These are phyloP conservation scores for Polyommatus iphigenia DNA, from an alignment of 2,888 invertebrate species.

Conservation along the genomic window DNA sequence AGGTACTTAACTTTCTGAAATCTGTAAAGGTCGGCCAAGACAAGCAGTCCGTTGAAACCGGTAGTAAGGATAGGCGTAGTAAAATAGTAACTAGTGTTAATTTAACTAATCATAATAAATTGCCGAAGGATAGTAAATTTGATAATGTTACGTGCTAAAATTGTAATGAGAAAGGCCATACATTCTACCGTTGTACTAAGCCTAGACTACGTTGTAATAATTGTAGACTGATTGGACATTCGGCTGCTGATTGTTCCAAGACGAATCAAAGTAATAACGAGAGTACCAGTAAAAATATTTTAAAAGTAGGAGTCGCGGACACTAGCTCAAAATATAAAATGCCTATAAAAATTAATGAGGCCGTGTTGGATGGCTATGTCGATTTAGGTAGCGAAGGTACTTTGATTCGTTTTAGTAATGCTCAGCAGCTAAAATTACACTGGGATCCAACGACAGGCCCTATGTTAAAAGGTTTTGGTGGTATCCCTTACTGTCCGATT, in stretches of 20 bases:
- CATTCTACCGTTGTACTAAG: conserved; percentile 4
- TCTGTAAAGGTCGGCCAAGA: too few relatives aligned
- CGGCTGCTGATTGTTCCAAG: not conserved
- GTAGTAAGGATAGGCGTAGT: conserved; percentile 21
- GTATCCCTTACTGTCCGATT: too few relatives aligned
- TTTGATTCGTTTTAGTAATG: too few relatives aligned
- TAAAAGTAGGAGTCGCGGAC: not conserved
- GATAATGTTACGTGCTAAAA: conserved; percentile 21
- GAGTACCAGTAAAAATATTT: not conserved
- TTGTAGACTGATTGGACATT: conserved; percentile 26
- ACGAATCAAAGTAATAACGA: not conserved
- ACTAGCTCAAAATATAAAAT: too few relatives aligned
- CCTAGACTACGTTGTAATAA: conserved; percentile 20
- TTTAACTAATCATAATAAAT: not conserved
- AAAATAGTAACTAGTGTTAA: not conserved
- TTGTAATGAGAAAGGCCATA: conserved; percentile 22
- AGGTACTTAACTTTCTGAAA: too few relatives aligned
- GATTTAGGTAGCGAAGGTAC: too few relatives aligned
- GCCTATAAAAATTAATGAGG: too few relatives aligned
- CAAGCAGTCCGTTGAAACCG: too few relatives aligned
- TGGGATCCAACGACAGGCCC: too few relatives aligned
- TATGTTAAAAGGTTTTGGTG: too few relatives aligned
- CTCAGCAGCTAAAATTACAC: too few relatives aligned
- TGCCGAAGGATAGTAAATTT: not conserved
- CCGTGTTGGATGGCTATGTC: too few relatives aligned